Evolutionary conservation across 2,113 vertebrate species (phyloP), one percentile per base, ranked within the genome.

Genomic region (Anas platyrhynchos): DNA sequence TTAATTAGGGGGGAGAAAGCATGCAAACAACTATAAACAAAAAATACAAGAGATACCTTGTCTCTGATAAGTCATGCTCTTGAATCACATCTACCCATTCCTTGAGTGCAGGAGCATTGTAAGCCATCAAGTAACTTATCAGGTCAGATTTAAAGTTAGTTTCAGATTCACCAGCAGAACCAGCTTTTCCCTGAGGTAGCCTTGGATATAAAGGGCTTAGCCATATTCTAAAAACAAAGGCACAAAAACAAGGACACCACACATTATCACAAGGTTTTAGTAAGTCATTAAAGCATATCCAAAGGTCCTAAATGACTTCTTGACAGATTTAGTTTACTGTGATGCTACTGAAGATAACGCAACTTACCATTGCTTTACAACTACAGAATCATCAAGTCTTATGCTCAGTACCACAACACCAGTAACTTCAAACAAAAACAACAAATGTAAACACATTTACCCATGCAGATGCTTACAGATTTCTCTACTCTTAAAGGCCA

Each of bases 141-240:
- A 99, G 97, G 94, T 99, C 99, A 32, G 98, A 97, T 95, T 99
- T 99, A 93, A 99, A 99, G 94, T 98, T 97, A 78, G 99, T 99
- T 52, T 96, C 54, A 4, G 99, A 99, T 95, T 99, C 99, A 41
- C 99, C 99, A 41, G 96, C 96, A 10, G 93, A 97, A 14, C 43
- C 91, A 29, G 96, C 95, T 86, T 97, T 95, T 89, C 98, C 99
- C 11, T 97, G 94, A 68, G 98, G 97, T 77, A 99, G 96, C 93
- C 94, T 97, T 91, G 98, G 98, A 97, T 99, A 99, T 85, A 99
- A 91, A 71, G 99, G 99, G 88, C 99, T 99, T 98, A 99, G 86
- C 99, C 99, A 99, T 83, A 99, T 98, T 92, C 99, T 99, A 91
- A 38, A 82, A 95, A 32, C 5, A 58, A 86, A 94, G 48, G 4